Evolutionary conservation across 2,888 invertebrate genomes (phyloP), one percentile per base, ranked within the genome.

Genomic region (Agrotis puta): DNA sequence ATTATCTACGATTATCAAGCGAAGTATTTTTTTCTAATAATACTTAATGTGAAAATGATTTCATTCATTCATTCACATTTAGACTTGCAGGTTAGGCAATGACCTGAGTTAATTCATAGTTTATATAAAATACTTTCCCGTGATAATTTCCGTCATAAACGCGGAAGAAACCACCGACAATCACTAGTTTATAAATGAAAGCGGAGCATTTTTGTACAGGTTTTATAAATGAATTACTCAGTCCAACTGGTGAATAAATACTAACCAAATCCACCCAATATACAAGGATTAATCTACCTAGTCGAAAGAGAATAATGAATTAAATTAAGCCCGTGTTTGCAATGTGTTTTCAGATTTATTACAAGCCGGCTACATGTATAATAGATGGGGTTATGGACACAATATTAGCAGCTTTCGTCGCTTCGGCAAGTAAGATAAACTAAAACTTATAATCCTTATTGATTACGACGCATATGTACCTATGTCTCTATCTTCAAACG

Each of bases 311-410:
- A 79, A 82, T 84, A 86, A 84, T 81, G 57, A 77, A 70, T 78
- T 73, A 61, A 77, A 84, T 87, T 68, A 70, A 50, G 59, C 48
- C 57, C 70, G 76, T 73, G 43, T 75, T 64, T 53, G 43, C 39
- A 14, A 54, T 79, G 20, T 73, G 70, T 85, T 86, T 79, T 70
- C 90, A 96, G 95, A 92, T 96, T 80, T 96, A 95, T 87, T 96
- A 96, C 88, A 96, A 96, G 83, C 96, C 96, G 64, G 94, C 96
- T 33, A 95, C 96, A 33, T 96, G 96, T 76, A 95, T 96, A 77
- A 95, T 96, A 77, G 96, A 96, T 79, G 95, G 94, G 2, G 96
- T 88, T 16, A 95, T 96, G 94, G 96, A 96, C 79, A 96, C 96
- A 3, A 93, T 96, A 69, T 87, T 96, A 74, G 95, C 96, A 62